These are phyloP conservation scores for Aphodius sticticus DNA, from an alignment of 2,888 invertebrate species.

Conservation along the genomic window DNA sequence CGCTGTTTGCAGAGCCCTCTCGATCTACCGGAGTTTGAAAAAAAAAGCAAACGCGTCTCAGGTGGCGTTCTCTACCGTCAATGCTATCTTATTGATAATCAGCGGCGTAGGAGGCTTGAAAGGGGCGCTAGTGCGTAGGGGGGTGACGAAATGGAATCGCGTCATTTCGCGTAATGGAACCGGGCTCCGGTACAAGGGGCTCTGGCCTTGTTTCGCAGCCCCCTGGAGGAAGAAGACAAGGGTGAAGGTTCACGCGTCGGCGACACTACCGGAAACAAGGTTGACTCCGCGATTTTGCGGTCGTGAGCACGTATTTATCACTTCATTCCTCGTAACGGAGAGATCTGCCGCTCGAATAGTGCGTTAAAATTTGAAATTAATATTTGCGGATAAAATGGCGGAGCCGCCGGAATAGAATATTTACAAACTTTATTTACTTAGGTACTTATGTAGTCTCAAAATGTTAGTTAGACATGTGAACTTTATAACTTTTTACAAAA, in stretches of 20 bases:
- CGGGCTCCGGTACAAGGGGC: neutral
- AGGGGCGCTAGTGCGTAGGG: neutral
- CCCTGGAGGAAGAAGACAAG: neutral
- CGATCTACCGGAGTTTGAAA: neutral
- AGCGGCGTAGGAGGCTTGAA: neutral
- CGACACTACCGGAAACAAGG: conserved; percentile 30
- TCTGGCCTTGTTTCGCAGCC: neutral
- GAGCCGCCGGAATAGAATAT: no score
- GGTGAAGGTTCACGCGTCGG: neutral
- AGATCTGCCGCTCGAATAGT: neutral
- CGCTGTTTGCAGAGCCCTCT: neutral
- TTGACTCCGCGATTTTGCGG: conserved; percentile 43
- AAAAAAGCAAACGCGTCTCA: neutral
- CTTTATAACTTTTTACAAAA: no score
- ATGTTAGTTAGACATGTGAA: no score
- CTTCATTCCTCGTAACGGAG: conserved; percentile 39
- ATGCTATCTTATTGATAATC: conserved; percentile 4
- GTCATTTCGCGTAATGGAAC: neutral
- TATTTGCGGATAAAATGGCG: neutral
- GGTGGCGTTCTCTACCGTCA: neutral
- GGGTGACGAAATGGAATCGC: neutral
- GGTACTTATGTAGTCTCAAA: no score
- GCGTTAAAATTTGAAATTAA: neutral
- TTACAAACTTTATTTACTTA: no score
- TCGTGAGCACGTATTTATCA: conserved; percentile 44